Evolutionary conservation across 2,888 invertebrate genomes (phyloP).

Genomic region (Athalia rosae): DNA sequence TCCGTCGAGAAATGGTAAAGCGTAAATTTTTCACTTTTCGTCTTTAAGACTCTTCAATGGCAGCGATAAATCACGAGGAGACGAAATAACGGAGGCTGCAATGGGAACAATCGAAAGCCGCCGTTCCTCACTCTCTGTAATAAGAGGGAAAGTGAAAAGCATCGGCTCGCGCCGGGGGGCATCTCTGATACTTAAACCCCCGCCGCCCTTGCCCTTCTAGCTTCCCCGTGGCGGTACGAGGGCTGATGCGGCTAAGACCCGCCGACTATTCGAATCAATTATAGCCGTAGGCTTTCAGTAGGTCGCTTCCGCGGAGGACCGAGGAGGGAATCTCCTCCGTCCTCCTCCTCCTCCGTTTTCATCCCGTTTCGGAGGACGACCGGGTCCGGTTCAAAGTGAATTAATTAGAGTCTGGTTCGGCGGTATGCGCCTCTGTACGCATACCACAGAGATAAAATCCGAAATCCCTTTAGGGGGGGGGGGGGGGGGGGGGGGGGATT

Average conservation of each 20-base stretch:
- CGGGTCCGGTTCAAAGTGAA: constrained; percentile 65
- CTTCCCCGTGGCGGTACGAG: background rate
- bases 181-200: no score
- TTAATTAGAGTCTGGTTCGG: constrained; percentile 59
- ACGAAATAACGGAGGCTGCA: no score
- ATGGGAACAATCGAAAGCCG: no score
- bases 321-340: background rate
- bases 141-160: no score
- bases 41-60: no score
- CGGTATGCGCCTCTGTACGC: background rate
- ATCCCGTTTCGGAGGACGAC: constrained; percentile 59
- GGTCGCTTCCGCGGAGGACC: no score
- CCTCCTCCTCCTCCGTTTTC: constrained; percentile 55
- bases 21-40: no score
- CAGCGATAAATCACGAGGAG: no score
- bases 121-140: no score
- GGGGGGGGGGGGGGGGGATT: constrained; percentile 32
- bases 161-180: no score
- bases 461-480: constrained; percentile 14
- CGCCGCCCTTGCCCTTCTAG: no score
- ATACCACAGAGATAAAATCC: constrained; percentile 16
- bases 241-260: constrained; percentile 44
- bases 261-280: constrained; percentile 68
- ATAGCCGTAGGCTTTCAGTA: constrained; percentile 55
- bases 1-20: no score